These are phyloP conservation scores for Parazoanthus darwini DNA, from an alignment of 92 coral and sea anemone genomes.

Conservation along the genomic window DNA sequence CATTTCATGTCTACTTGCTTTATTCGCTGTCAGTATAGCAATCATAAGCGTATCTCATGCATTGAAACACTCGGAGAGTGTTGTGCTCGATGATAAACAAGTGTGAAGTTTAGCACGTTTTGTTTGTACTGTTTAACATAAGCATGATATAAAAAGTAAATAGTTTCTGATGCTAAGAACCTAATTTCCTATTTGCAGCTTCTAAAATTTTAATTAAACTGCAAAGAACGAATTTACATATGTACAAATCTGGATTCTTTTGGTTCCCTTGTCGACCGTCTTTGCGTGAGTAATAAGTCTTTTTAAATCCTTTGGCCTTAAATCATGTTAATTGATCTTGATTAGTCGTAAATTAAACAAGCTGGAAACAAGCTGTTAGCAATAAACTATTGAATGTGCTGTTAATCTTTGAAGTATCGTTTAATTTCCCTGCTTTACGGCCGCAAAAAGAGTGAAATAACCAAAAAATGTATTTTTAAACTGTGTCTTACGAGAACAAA, in stretches of 20 bases:
- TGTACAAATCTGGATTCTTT: neutral
- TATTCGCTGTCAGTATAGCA: neutral
- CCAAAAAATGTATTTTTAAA: neutral
- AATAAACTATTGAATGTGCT: neutral
- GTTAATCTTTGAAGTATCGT: neutral
- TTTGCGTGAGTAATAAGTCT: neutral
- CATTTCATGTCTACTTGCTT: neutral
- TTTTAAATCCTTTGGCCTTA: neutral
- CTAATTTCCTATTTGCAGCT: conserved; percentile 29
- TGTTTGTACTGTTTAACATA: neutral
- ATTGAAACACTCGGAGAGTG: neutral
- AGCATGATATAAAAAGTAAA: conserved; percentile 14
- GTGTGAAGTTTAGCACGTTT: conserved; percentile 7
- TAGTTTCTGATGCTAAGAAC: neutral
- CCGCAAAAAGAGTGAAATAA: neutral
- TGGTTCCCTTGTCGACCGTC: neutral
- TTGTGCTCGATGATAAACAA: neutral
- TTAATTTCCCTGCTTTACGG: neutral
- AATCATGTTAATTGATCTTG: neutral
- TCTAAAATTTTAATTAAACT: conserved; percentile 32
- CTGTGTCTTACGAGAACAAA: neutral
- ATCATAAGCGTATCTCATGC: neutral
- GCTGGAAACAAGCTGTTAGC: neutral
- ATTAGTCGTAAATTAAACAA: neutral
- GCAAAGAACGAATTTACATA: conserved; percentile 23